Percentiles rank a stretch among this genome's conserved stretches.
phyloP scores from a whole-genome alignment of 2,113 vertebrate genomes.

The Lophotis ruficrista region DNA sequence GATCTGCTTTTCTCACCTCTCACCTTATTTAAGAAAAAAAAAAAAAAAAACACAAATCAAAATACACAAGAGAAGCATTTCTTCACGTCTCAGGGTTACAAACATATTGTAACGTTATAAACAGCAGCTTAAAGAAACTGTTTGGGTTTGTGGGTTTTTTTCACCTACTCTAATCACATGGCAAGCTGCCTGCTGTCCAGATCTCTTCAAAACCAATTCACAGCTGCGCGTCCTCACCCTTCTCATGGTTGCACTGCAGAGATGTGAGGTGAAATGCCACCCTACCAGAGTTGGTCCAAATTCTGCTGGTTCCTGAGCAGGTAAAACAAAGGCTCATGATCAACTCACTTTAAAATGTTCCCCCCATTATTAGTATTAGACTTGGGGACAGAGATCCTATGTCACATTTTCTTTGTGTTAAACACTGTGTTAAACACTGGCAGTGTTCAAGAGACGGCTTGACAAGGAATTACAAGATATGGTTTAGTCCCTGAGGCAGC shows the following conservation, averaged over 20 bases:
- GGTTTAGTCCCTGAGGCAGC: too few relatives aligned
- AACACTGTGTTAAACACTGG: too few relatives aligned
- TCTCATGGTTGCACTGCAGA: not conserved
- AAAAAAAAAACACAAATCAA: not conserved
- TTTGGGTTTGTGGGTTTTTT: not conserved
- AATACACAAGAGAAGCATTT: not conserved
- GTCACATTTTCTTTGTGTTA: not conserved
- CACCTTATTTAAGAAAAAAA: accelerated
- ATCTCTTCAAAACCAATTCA: not conserved
- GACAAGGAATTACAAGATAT: too few relatives aligned
- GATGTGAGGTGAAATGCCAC: not conserved
- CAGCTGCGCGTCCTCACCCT: not conserved
- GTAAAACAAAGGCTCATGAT: not conserved
- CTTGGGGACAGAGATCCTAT: not conserved
- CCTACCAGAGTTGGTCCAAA: not conserved
- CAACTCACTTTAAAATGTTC: not conserved
- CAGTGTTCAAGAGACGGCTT: too few relatives aligned
- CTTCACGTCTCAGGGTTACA: not conserved
- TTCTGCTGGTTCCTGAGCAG: not conserved
- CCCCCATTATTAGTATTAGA: not conserved
- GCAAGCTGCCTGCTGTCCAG: not conserved
- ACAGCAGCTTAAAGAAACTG: not conserved
- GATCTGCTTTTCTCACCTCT: not conserved
- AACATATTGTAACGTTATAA: not conserved
- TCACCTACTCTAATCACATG: accelerated